Evolutionary conservation across 2,113 vertebrate species (phyloP).

Genomic region (Aegithalos caudatus): DNA sequence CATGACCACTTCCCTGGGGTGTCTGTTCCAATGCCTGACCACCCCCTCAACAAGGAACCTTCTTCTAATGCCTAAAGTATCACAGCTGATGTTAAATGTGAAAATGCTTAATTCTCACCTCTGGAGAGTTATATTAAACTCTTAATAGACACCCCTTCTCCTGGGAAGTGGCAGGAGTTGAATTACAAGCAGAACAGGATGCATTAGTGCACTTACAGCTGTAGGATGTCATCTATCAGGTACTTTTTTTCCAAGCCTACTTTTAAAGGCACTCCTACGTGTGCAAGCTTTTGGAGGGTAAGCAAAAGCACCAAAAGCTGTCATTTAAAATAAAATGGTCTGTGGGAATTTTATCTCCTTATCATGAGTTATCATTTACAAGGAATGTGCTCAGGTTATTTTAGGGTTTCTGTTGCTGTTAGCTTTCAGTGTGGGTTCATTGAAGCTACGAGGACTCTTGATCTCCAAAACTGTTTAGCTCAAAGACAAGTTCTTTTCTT

Average conservation of each 20-base stretch:
- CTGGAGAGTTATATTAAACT: not conserved
- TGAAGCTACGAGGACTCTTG: not conserved
- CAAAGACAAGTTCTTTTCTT: not conserved
- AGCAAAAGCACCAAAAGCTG: not conserved
- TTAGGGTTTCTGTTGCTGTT: not conserved
- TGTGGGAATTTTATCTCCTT: not conserved
- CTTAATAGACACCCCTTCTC: not conserved
- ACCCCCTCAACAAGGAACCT: not conserved
- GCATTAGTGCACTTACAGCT: not conserved
- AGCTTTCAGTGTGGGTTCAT: not conserved
- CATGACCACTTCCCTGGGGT: not conserved
- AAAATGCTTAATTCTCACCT: not conserved
- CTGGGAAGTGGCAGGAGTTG: not conserved
- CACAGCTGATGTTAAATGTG: not conserved
- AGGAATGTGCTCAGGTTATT: not conserved
- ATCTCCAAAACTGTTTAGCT: not conserved
- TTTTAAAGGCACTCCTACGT: not conserved
- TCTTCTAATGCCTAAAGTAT: not conserved
- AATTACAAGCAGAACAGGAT: not conserved
- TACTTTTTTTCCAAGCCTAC: not conserved
- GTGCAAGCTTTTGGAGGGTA: not conserved
- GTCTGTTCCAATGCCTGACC: not conserved
- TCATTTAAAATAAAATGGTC: not conserved
- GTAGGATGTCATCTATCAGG: not conserved
- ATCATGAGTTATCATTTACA: not conserved